Conservation (phyloP, 2,888 invertebrate genomes). For the Melolontha melolontha region DNA sequence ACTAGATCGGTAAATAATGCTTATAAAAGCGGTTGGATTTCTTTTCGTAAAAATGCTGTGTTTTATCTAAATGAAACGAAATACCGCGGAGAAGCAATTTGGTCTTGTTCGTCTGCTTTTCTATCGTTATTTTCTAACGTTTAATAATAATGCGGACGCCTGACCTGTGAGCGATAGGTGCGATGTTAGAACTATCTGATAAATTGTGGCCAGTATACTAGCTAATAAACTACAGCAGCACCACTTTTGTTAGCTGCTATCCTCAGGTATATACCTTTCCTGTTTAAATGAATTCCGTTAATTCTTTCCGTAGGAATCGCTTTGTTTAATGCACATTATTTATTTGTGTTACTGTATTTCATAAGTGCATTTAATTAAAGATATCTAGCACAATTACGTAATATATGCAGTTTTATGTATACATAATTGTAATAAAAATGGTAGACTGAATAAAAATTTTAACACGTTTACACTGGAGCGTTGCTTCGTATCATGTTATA, state of each 20-base stretch:
- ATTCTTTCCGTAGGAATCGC: not conserved
- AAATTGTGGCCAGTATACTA: slow-evolving; percentile 30
- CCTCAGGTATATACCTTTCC: slow-evolving; percentile 6
- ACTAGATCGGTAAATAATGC: slow-evolving; percentile 45
- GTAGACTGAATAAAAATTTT: too few species aligned
- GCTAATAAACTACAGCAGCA: slow-evolving; percentile 29
- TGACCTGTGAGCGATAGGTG: slow-evolving; percentile 47
- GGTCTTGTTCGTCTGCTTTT: slow-evolving; percentile 40
- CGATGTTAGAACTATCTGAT: slow-evolving; percentile 48
- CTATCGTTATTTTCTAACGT: slow-evolving; percentile 43
- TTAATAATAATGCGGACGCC: slow-evolving; percentile 47
- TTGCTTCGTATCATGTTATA: too few species aligned
- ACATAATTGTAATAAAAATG: too few species aligned
- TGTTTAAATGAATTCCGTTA: slow-evolving; percentile 7
- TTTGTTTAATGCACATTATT: not conserved
- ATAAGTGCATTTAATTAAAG: too few species aligned
- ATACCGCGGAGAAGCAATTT: slow-evolving; percentile 45
- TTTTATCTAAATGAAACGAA: slow-evolving; percentile 50
- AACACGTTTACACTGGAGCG: too few species aligned
- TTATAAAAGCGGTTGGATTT: slow-evolving; percentile 37
- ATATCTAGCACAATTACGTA: too few species aligned
- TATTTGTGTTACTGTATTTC: too few species aligned
- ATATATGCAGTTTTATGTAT: too few species aligned
- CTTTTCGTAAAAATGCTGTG: slow-evolving; percentile 41
- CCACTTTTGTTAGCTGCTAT: slow-evolving; percentile 21